These are phyloP conservation scores for Calameuta idolon DNA, from an alignment of 2,888 invertebrate genomes.

Conservation along the genomic window DNA sequence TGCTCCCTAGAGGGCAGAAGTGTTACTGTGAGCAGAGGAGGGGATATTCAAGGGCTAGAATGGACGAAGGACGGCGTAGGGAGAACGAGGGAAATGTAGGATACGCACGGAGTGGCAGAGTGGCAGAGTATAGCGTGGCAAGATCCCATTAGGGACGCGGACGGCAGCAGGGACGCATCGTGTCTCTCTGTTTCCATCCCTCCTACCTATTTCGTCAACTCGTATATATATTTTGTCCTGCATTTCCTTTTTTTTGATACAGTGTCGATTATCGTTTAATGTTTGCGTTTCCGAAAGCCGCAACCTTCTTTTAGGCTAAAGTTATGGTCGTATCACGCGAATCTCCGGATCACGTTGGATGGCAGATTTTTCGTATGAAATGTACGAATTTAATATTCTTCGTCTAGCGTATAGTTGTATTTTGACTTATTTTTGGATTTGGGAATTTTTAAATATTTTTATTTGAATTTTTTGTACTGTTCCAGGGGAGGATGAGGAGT, in stretches of 20 bases:
- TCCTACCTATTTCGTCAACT: constrained; percentile 16
- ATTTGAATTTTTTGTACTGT: constrained; percentile 18
- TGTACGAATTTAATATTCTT: constrained; percentile 30
- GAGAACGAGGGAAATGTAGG: constrained; percentile 33
- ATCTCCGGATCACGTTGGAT: constrained; percentile 30
- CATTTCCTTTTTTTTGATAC: background rate
- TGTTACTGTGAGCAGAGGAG: constrained; percentile 12
- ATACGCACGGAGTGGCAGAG: constrained; percentile 41
- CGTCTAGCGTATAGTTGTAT: background rate
- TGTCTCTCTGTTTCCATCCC: constrained; percentile 30
- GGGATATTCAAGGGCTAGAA: constrained; percentile 15
- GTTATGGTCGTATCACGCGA: constrained; percentile 42
- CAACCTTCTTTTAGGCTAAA: background rate
- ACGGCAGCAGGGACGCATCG: constrained; percentile 56
- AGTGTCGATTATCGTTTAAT: background rate
- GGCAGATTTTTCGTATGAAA: constrained; percentile 33
- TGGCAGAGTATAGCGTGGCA: constrained; percentile 45
- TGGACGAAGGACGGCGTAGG: constrained; percentile 15
- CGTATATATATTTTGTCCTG: background rate
- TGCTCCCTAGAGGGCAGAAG: background rate
- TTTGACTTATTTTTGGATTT: background rate
- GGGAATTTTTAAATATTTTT: background rate
- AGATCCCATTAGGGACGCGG: constrained; percentile 59
- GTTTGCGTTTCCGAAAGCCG: background rate
- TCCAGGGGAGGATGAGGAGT: constrained; percentile 67